Base-by-base conservation (phyloP, 2,888 invertebrate genomes). In the Amphimallon solstitiale region DNA sequence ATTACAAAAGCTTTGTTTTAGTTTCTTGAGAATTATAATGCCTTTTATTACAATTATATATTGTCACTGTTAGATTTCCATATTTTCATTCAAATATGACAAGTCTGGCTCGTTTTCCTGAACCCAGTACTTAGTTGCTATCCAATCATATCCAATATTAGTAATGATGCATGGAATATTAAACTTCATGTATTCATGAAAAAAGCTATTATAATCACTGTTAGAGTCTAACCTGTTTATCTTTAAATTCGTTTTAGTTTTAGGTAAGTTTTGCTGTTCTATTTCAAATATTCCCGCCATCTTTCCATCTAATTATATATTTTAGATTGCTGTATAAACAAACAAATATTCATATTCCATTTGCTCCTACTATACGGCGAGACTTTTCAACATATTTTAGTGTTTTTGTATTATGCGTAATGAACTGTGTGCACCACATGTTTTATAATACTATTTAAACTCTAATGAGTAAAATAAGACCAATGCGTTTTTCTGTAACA, bases 11-110 rank as follows among this genome's bases (percentile, higher is more conserved):
- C 87, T 90, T 89, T 66, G 87, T 85, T 71, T 81, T 77, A 80
- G 92, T 94, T 69, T 87, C 85, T 76, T 96, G 94, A 23, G 92
- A 87, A 81, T 93, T 91, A 78, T 86, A 93, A 77, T 89, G 87
- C 72, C 88, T 86, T 74, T 86, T 84, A 65, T 88, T 86, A 80
- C 97, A 97, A 80, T 95, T 87, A 10, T 94, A 92, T 23, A 96
- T 90, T 43, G 93, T 92, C 29, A 93, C 94, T 62, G 82, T 79
- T 52, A 87, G 83, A 63, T 88, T 80, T 40, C 91, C 92, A 80
- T 90, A 91, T 68, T 82, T 65, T 82, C 74, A 65, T 76, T 79
- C 64, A 93, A 83, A 78, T 87, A 88, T 67, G 89, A 83, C 77
- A 89, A 89, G 83, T 92, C 86, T 62, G 90, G 87, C 69, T 76